Conservation (phyloP, 2,113 vertebrate species). For the Centropus unirufus region DNA sequence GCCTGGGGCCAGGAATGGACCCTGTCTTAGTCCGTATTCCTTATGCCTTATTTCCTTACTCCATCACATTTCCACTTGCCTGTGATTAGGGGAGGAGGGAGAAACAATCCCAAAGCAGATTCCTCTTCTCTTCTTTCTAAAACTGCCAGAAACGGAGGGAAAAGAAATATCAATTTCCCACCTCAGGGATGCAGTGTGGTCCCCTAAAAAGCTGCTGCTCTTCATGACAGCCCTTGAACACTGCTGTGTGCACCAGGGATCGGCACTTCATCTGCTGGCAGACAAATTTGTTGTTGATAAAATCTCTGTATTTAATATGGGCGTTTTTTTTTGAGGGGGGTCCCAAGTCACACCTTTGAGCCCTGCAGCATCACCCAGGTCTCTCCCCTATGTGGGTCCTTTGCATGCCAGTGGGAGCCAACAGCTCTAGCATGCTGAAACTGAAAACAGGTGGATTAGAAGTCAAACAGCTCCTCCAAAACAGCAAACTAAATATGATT, state of each 20-base stretch:
- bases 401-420: background rate
- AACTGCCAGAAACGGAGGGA: background rate
- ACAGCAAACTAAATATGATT: background rate
- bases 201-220: background rate
- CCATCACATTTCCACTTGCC: background rate
- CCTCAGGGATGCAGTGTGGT: accelerated
- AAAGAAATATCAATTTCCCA: background rate
- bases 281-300: background rate
- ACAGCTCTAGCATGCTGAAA: accelerated
- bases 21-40: background rate
- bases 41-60: background rate
- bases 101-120: background rate
- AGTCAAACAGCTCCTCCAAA: background rate
- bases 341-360: background rate
- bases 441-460: accelerated
- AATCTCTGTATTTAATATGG: background rate
- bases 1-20: background rate
- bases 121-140: background rate
- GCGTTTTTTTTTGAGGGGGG: accelerated
- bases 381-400: accelerated
- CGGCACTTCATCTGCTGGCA: background rate
- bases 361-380: accelerated
- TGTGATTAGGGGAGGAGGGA: background rate
- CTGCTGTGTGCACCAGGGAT: accelerated
- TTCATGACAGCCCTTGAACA: background rate